phyloP scores from a whole-genome alignment of 2,113 vertebrate genomes.

The Camelus dromedarius region DNA sequence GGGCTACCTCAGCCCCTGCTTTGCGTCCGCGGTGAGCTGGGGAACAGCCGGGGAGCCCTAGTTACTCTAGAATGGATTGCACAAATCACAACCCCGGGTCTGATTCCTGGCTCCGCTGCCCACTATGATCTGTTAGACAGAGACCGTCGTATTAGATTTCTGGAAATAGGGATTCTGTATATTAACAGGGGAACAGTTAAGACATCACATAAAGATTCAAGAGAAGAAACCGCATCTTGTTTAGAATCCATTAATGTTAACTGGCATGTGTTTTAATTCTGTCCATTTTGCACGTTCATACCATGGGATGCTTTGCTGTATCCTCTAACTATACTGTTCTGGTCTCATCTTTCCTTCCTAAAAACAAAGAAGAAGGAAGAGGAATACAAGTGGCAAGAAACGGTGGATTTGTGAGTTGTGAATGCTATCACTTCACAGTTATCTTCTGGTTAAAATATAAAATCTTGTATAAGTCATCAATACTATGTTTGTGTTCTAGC shows the following conservation, averaged over 20 bases:
- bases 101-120: background rate
- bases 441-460: conserved; percentile 65
- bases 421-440: conserved; percentile 28
- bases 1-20: background rate
- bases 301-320: background rate
- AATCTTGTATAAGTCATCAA: conserved; percentile 51
- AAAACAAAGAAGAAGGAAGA: conserved; percentile 58
- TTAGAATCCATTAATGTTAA: conserved; percentile 59
- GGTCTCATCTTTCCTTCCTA: background rate
- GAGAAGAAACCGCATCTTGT: conserved; percentile 52
- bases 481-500: conserved; percentile 10
- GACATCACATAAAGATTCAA: conserved; percentile 39
- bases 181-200: conserved; percentile 42
- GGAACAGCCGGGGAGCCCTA: background rate
- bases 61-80: background rate
- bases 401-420: background rate
- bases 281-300: conserved; percentile 41
- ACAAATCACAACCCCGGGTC: background rate
- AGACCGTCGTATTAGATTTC: conserved; percentile 43
- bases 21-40: background rate
- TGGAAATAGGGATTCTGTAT: conserved; percentile 45
- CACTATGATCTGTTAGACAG: background rate
- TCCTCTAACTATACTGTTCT: background rate
- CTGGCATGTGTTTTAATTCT: conserved; percentile 72
- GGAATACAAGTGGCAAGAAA: conserved; percentile 1